Conservation (phyloP, 2,113 vertebrate species). For the Micronycteris hirsuta region DNA sequence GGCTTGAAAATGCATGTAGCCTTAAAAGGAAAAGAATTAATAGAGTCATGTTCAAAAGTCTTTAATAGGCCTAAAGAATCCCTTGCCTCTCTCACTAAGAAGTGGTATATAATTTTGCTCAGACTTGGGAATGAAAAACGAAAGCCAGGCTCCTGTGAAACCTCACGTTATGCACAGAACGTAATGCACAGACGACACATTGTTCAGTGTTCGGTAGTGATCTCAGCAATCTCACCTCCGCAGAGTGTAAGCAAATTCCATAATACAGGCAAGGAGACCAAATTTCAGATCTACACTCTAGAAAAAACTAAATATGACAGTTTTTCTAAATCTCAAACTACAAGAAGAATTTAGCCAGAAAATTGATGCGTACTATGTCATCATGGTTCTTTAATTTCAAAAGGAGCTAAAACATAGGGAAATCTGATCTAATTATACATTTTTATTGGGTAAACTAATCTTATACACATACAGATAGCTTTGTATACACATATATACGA, state of each 20-base stretch:
- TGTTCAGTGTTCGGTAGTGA: background rate
- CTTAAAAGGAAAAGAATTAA: slow-evolving; percentile 43
- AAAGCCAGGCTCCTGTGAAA: background rate
- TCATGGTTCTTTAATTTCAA: background rate
- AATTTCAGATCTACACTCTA: background rate
- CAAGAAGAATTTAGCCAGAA: background rate
- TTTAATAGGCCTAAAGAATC: background rate
- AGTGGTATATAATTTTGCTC: background rate
- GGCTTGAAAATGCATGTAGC: slow-evolving; percentile 24
- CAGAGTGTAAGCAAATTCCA: background rate
- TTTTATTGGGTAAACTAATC: background rate
- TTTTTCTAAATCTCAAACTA: background rate
- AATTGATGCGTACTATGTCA: background rate
- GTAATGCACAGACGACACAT: background rate
- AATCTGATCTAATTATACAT: background rate
- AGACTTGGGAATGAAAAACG: background rate
- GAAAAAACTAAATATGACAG: background rate
- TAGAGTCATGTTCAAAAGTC: slow-evolving; percentile 15
- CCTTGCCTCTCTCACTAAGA: background rate
- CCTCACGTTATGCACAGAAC: background rate
- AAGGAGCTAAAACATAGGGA: background rate
- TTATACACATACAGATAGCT: background rate
- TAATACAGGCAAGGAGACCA: background rate
- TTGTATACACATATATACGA: background rate
- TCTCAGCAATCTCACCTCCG: background rate